Base-by-base conservation (phyloP, 2,888 invertebrate species). In the Dione vanillae region DNA sequence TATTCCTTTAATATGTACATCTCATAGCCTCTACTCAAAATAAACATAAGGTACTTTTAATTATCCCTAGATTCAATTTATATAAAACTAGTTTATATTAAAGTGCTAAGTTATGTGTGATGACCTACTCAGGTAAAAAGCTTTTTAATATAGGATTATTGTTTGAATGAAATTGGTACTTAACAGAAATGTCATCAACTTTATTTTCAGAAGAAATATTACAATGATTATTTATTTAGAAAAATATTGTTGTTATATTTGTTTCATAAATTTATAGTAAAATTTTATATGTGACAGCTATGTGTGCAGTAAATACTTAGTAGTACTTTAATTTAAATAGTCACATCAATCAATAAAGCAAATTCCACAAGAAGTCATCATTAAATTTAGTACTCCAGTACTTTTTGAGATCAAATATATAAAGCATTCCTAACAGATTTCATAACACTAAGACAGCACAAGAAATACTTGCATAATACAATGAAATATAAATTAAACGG, bases 1-100 rank as follows among this genome's bases (percentile, higher is more conserved):
- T 58, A 59, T 69, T 65, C 71, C 66, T 67, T 67, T 47, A 41
- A 64, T 76, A 76, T 76, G 73, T 76, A 76, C 76, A 74, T 59
- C 56, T 70, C 66, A 72, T 73, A 76, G 76, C 74, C 73, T 72
- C 67, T 41, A 61, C 65, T 56, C 59, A 62, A 35, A 59, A 43
- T 74, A 64, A 64, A 64, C 41, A 14, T 69, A 70, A 70, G 67
- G 27, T 70, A 73, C 67, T 70, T 59, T 59, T 62, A 67, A 66
- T 51, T 69, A 71, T 41, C 27, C 27, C 45, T 72, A 71, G 12
- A 20, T 54, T 64, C 16, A 59, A 41, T 49, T 49, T 45, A 56
- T 45, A 45, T 61, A 69, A n/a, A 51, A 65, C 64, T 67, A 67
- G 65, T 65, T 71, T 71, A 73, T 58, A 40, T 12, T 52, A 68